Evolutionary conservation across 2,797 vertebrate species (phyloP), one percentile per base, ranked within the genome.

Genomic region (Myotis pilosus): DNA sequence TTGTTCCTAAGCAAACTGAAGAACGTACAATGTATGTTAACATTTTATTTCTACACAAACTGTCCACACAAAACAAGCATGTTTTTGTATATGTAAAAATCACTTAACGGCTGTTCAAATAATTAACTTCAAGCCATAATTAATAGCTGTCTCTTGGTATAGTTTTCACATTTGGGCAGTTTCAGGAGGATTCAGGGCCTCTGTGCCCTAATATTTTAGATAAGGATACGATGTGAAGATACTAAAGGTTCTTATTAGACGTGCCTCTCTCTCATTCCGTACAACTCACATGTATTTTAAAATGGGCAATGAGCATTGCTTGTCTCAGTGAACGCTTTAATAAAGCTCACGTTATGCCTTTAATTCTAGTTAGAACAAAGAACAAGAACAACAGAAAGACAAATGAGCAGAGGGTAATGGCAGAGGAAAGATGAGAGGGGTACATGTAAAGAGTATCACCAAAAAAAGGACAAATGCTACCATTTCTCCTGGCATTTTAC

Each of bases 401-500:
- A 94, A 84, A n/a, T 74, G 71, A 30, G 7, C 36, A 23, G 53
- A 68, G 74, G 53, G 28, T 6, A 5, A 7, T 47, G 93, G 51
- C 16, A 78, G 44, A 81, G 11, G 44, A 91, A 82, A 53, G 90
- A 60, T 8, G 66, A 86, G 86, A 79, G 87, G 91, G 6, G 38
- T 69, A 33, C 55, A 20, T 92, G 91, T 62, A 93, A 96, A 96
- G 74, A 68, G 57, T 93, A 90, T 95, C 97, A 96, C 81, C 80
- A 44, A 81, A 95, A 85, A 92, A 53, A 86, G 93, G 96, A 95
- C 79, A 75, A 92, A 97, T 97, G 89, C 81, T 96, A 76, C 47
- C 68, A n/a, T 98, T 95, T 93, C 94, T 95, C 83, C 96, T 97
- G 97, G 96, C 93, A 96, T 97, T 98, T 97, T 97, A 96, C 95